A percentile compares a stretch with the other conserved stretches of the same genome.
Evolutionary conservation across 37 sponge, comb jelly and placozoan species (phyloP).

Genomic region (Haliclona indistincta): DNA sequence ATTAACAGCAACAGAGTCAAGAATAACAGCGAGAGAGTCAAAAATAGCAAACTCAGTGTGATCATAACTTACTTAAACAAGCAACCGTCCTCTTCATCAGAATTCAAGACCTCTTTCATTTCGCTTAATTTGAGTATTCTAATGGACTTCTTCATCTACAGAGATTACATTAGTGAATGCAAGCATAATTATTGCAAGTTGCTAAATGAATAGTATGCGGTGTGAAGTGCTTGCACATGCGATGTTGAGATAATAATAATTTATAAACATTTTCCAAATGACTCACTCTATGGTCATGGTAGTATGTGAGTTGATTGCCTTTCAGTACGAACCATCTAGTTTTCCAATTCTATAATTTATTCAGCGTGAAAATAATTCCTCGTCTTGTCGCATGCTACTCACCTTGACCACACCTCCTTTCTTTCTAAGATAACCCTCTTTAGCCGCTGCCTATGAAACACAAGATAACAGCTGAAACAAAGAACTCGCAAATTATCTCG

Average conservation of each 20-base stretch:
- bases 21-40: background rate
- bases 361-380: background rate
- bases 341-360: slow-evolving; percentile 33
- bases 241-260: background rate
- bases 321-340: slow-evolving; percentile 56
- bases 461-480: background rate
- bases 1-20: background rate
- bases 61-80: too few species aligned
- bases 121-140: too few species aligned
- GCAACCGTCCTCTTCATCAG: too few species aligned
- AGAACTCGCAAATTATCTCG: background rate
- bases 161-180: too few species aligned
- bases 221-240: background rate
- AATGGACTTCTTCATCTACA: too few species aligned
- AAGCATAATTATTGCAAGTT: too few species aligned
- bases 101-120: too few species aligned
- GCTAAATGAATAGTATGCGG: background rate
- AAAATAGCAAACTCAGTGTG: too few species aligned
- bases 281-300: slow-evolving; percentile 22
- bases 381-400: background rate
- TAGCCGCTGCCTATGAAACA: slow-evolving; percentile 20
- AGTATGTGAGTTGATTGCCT: slow-evolving; percentile 24
- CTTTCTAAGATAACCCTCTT: slow-evolving; percentile 38
- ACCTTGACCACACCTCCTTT: slow-evolving; percentile 43
- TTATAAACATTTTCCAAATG: background rate